These are phyloP conservation scores for Apolygus lucorum DNA, from an alignment of 1,140 invertebrate genomes.

Conservation along the genomic window DNA sequence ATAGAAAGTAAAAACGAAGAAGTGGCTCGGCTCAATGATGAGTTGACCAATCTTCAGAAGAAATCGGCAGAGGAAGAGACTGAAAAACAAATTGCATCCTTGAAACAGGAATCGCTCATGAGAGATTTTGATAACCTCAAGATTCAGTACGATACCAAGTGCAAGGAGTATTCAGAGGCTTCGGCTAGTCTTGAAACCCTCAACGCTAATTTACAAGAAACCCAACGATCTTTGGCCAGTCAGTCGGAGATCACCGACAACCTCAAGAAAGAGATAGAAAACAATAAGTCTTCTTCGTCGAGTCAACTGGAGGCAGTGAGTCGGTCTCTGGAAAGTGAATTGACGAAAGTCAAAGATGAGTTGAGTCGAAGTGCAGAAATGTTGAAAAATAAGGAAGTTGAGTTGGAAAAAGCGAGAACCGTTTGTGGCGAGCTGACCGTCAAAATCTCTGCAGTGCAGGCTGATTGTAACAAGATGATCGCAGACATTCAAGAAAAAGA, in stretches of 20 bases:
- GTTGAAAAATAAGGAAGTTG: background rate
- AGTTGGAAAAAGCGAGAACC: background rate
- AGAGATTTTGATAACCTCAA: background rate
- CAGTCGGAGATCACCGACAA: background rate
- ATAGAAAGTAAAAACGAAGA: conserved; percentile 17
- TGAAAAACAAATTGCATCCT: conserved; percentile 39
- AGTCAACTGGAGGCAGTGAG: background rate
- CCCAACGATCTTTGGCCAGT: background rate
- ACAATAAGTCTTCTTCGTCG: background rate
- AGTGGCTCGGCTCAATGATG: conserved; percentile 38
- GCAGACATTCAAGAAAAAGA: background rate
- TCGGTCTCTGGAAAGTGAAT: background rate
- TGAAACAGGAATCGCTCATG: conserved; percentile 32
- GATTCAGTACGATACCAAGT: background rate
- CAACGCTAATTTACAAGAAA: background rate
- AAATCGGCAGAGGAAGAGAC: conserved; percentile 38
- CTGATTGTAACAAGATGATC: background rate
- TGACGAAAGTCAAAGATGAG: background rate
- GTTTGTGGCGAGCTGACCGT: background rate
- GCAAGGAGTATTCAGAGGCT: background rate
- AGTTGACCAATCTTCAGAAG: conserved; percentile 39
- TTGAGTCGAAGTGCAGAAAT: background rate
- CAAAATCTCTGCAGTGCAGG: background rate
- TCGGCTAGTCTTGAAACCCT: background rate
- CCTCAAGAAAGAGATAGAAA: conserved; percentile 3